Evolutionary conservation across 2,113 vertebrate genomes (phyloP).

Genomic region (Paracanthobrama guichenoti): DNA sequence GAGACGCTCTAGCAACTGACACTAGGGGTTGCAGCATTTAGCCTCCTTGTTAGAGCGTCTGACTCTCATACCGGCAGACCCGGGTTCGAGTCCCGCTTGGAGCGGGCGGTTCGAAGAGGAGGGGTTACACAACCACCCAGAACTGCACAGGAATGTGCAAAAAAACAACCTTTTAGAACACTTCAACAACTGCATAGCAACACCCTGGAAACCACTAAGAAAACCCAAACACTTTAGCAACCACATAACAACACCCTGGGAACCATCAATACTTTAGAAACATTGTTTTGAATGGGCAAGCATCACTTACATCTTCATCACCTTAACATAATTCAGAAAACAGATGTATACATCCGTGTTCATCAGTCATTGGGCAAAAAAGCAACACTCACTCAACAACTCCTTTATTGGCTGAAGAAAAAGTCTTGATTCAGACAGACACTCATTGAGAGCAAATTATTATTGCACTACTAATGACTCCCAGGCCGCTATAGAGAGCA

Average conservation of each 20-base stretch:
- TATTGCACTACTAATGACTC: conserved; percentile 44
- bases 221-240: neutral
- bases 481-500: neutral
- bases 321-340: neutral
- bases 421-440: neutral
- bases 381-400: neutral
- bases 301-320: neutral
- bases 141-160: too few species aligned
- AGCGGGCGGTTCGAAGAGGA: too few species aligned
- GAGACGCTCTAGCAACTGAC: too few species aligned
- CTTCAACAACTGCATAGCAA: neutral
- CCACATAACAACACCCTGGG: neutral
- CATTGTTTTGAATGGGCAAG: too few species aligned
- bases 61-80: too few species aligned
- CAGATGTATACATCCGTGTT: neutral
- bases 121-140: too few species aligned
- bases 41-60: too few species aligned
- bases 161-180: neutral
- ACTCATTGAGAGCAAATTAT: conserved; percentile 44
- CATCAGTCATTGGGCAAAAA: neutral
- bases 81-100: too few species aligned
- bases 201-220: neutral
- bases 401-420: neutral
- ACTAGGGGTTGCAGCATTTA: too few species aligned
- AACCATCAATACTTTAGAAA: neutral